Evolutionary conservation across 2,113 vertebrate species (phyloP).

Genomic region (Ondatra zibethicus): DNA sequence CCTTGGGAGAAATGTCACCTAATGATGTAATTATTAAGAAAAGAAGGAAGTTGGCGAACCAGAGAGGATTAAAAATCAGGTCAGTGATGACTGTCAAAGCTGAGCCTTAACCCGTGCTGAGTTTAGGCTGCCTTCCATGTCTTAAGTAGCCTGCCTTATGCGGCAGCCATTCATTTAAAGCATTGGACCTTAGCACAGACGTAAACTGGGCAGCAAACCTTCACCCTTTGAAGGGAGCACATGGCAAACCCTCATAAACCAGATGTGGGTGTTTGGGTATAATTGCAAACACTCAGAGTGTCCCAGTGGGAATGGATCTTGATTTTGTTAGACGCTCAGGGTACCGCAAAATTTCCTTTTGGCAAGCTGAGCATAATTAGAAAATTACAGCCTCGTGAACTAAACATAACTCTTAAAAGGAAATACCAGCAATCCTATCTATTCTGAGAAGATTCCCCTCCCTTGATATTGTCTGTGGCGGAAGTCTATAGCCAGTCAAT

Average conservation of each 20-base stretch:
- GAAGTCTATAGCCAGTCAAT: conserved; percentile 15
- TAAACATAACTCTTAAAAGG: conserved; percentile 8
- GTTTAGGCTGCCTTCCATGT: conserved; percentile 50
- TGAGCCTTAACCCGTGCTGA: conserved; percentile 58
- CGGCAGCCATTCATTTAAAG: neutral
- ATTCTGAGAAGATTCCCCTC: neutral
- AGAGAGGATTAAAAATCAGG: conserved; percentile 75
- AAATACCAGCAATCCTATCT: neutral
- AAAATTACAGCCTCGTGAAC: conserved; percentile 9
- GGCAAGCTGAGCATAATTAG: conserved; percentile 21
- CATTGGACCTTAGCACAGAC: neutral
- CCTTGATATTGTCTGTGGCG: neutral
- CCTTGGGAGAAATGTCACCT: conserved; percentile 63
- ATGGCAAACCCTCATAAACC: neutral
- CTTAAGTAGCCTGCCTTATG: conserved; percentile 70
- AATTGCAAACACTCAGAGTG: neutral
- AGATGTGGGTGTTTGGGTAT: neutral
- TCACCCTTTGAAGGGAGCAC: neutral
- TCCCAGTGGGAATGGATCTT: neutral
- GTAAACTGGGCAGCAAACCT: neutral
- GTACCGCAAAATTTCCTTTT: neutral
- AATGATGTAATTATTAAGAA: conserved; percentile 73
- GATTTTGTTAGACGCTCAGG: neutral
- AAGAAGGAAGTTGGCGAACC: conserved; percentile 71
- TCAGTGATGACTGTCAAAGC: conserved; percentile 62